phyloP scores from a whole-genome alignment of 2,113 vertebrate species.

The Gobiocypris rarus region DNA sequence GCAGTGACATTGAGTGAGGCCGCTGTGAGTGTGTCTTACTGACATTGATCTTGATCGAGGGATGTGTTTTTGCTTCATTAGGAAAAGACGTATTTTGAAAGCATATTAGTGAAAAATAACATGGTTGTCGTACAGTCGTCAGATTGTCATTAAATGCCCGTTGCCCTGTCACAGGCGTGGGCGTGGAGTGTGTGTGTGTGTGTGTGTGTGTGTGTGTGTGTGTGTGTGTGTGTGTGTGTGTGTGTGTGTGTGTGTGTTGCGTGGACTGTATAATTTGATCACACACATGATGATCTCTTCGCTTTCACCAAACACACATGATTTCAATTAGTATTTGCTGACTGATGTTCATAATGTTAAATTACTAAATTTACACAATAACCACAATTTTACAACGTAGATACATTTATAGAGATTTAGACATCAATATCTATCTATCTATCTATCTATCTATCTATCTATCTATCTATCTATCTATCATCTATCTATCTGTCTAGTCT shows the following conservation, averaged over 20 bases:
- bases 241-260: background rate
- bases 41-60: background rate
- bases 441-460: background rate
- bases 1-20: conserved; percentile 10
- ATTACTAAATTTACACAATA: background rate
- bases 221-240: background rate
- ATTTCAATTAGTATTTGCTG: background rate
- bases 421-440: background rate
- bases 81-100: background rate
- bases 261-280: conserved; percentile 15
- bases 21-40: background rate
- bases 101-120: background rate
- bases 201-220: background rate
- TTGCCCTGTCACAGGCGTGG: background rate
- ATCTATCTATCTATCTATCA: background rate
- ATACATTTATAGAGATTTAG: background rate
- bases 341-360: background rate
- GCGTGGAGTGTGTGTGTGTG: background rate
- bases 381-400: background rate
- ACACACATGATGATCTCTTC: background rate
- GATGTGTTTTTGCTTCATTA: background rate
- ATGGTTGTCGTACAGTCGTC: background rate
- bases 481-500: too few relatives aligned
- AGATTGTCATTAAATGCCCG: background rate
- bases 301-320: background rate